Percentiles rank a stretch among this genome's conserved stretches.
phyloP scores from a whole-genome alignment of 2,113 vertebrate species.

The Gymnocephalus cernua region DNA sequence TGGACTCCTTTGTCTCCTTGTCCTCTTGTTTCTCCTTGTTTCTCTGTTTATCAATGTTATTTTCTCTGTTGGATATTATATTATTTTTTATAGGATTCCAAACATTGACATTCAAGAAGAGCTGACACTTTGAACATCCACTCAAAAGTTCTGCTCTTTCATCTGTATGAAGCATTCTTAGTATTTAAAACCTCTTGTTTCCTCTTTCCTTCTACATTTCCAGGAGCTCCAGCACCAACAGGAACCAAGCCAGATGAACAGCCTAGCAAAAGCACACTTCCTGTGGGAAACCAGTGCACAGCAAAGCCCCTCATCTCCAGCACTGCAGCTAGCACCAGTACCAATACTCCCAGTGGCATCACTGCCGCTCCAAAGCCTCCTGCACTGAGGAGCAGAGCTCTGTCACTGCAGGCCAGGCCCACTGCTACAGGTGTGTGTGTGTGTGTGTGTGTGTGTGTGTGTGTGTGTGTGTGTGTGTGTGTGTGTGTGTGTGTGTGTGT shows the following conservation, averaged over 20 bases:
- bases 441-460: background rate
- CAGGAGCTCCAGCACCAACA: slow-evolving; percentile 7
- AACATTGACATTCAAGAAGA: too few species aligned
- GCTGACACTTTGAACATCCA: too few species aligned
- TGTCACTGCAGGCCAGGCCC: slow-evolving; percentile 65
- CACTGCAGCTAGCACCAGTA: background rate
- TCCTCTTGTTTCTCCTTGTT: too few species aligned
- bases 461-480: background rate
- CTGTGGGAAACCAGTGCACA: slow-evolving; percentile 24
- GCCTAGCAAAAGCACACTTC: slow-evolving; percentile 35
- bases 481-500: background rate
- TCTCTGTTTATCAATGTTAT: too few species aligned
- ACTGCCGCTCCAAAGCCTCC: slow-evolving; percentile 34
- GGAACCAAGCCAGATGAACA: slow-evolving; percentile 47
- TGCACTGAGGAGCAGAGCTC: slow-evolving; percentile 52
- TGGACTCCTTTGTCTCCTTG: too few species aligned
- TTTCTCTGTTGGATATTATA: too few species aligned
- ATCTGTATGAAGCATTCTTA: background rate
- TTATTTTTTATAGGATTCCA: too few species aligned
- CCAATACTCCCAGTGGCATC: background rate
- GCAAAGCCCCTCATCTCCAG: slow-evolving; percentile 10
- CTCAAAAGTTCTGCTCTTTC: background rate
- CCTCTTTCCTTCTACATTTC: background rate
- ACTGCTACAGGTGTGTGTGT: slow-evolving; percentile 48
- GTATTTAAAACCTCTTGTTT: background rate